phyloP scores from a whole-genome alignment of 2,797 vertebrate species.

The Microctenopoma steveboyesi region DNA sequence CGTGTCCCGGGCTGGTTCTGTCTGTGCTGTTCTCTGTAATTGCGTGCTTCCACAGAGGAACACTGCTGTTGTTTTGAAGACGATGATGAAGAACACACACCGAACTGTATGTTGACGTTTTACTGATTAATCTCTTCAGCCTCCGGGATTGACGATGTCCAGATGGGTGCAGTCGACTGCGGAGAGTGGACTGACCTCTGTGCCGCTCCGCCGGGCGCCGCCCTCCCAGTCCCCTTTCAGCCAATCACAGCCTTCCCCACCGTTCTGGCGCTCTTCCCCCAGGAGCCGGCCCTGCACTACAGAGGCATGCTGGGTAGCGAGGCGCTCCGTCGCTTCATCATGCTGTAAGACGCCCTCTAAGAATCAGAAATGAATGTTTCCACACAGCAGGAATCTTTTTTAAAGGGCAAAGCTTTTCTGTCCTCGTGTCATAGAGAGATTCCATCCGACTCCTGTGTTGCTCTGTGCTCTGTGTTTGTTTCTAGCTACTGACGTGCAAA shows the following conservation, averaged over 20 bases:
- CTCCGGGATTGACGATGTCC: slow-evolving; percentile 69
- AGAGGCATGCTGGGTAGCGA: slow-evolving; percentile 87
- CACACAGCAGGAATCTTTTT: not conserved
- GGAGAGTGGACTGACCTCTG: slow-evolving; percentile 92
- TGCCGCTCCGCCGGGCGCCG: slow-evolving; percentile 71
- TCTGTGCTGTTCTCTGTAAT: not conserved
- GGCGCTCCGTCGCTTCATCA: slow-evolving; percentile 87
- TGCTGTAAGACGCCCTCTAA: slow-evolving; percentile 84
- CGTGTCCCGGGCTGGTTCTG: no score
- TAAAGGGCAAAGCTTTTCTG: not conserved
- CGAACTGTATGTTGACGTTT: not conserved
- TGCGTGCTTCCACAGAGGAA: no score
- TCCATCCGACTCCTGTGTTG: not conserved
- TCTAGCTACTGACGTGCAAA: not conserved
- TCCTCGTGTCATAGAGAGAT: not conserved
- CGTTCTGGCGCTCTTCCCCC: slow-evolving; percentile 81
- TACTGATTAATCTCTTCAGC: slow-evolving; percentile 32
- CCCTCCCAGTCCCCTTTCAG: slow-evolving; percentile 49
- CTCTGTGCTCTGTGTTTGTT: not conserved
- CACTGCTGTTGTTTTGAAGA: not conserved
- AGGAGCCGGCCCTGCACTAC: slow-evolving; percentile 76
- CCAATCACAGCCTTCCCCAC: slow-evolving; percentile 87
- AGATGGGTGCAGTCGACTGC: slow-evolving; percentile 87
- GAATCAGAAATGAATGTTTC: not conserved
- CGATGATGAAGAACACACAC: not conserved